These are phyloP conservation scores for Conus betulinus DNA, from an alignment of 1,140 invertebrate genomes.

Conservation along the genomic window DNA sequence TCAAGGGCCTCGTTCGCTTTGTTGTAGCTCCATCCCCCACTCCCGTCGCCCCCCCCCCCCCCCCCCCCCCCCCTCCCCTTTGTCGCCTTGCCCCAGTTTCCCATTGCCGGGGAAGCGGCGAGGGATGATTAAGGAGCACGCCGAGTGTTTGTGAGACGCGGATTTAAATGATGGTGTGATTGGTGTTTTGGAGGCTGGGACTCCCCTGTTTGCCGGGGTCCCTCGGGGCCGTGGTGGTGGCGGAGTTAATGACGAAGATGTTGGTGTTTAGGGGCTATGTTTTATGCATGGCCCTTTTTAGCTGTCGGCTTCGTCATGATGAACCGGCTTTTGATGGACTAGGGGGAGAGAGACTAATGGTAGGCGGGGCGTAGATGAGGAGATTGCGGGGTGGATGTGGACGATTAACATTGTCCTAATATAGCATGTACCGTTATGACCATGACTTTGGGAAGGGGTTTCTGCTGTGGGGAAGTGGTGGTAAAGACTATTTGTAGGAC, in stretches of 20 bases:
- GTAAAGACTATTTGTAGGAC: no score
- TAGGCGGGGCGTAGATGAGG: background rate
- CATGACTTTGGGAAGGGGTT: background rate
- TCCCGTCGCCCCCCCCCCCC: background rate
- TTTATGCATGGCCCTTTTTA: conserved; percentile 25
- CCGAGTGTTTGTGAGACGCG: conserved; percentile 16
- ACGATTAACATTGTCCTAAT: background rate
- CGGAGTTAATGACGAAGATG: conserved; percentile 2
- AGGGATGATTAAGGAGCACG: conserved; percentile 9
- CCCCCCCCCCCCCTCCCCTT: background rate
- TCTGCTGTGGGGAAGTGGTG: no score
- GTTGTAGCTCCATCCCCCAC: background rate
- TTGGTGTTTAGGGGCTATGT: conserved; percentile 23
- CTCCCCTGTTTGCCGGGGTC: background rate
- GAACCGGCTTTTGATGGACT: background rate
- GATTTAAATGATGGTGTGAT: conserved; percentile 20
- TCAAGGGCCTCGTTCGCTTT: background rate
- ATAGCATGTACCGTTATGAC: no score
- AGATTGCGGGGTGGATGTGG: background rate
- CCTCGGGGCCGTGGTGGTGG: background rate
- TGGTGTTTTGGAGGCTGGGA: background rate
- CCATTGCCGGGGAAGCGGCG: background rate
- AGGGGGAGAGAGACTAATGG: background rate
- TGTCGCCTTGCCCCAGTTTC: no score
- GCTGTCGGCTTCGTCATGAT: background rate